Evolutionary conservation across 2,888 invertebrate genomes (phyloP), one percentile per base, ranked within the genome.

Genomic region (Cyclophora albipunctata): DNA sequence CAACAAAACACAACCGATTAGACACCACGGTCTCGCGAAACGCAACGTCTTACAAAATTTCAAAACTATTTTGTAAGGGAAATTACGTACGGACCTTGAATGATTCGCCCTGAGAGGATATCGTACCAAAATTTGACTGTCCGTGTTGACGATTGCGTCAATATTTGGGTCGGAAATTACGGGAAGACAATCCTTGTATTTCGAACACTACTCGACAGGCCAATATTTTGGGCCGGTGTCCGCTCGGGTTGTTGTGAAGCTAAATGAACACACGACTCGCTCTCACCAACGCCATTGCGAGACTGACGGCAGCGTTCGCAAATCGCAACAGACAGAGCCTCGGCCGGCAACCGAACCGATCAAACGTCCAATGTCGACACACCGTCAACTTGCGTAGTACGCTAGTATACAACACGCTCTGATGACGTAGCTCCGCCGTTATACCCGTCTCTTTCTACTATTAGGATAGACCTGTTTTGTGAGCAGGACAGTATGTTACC

Each of bases 161-260:
- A 71, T 78, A 69, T 73, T 71, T 71, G 62, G 71, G 73, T 73
- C 71, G 63, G 55, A 83, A 84, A 86, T 87, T 84, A 87, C 84
- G 71, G 73, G 81, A 86, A 79, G 63, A 66, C 59, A 74, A 71
- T 79, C 75, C 82, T 66, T 71, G 84, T 87, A 88, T 87, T 83
- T 86, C 83, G 73, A 77, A 73, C 83, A 83, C 79, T 76, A 70
- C 73, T 80, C 81, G 85, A 88, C 88, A 83, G 86, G 81, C 87
- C 88, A 88, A 89, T 86, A 87, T 89, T 89, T 88, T 89, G 88
- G 89, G 88, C 87, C 89, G 89, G 89, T 89, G 88, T 88, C 89
- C 89, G 89, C 88, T 89, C 88, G 86, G 88, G 84, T 76, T 81
- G 73, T 74, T 73, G 70, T 70, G 71, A 81, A 77, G 75, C 77